Percentiles rank a stretch among this genome's conserved stretches.
phyloP scores from a whole-genome alignment of 2,797 vertebrate genomes.

The Sebastes trivittatus region DNA sequence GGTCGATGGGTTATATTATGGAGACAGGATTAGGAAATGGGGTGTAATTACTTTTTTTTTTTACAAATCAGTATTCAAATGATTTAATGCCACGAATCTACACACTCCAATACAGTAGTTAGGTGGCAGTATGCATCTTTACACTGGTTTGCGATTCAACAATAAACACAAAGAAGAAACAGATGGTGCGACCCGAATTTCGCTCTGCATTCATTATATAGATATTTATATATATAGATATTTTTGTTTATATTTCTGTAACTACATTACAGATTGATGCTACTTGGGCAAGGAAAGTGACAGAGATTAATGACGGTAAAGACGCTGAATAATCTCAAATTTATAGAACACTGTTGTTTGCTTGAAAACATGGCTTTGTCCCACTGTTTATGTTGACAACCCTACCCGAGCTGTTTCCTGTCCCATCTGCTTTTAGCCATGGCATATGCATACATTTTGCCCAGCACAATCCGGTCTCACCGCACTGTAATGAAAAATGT shows the following conservation, averaged over 20 bases:
- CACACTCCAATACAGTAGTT: background rate
- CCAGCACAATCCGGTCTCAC: background rate
- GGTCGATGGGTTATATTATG: background rate
- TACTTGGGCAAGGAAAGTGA: background rate
- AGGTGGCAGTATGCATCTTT: background rate
- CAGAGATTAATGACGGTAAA: background rate
- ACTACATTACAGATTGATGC: background rate
- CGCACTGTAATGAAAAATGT: background rate
- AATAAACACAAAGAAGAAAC: background rate
- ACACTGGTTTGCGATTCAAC: background rate
- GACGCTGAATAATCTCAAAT: background rate
- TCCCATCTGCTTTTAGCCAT: background rate
- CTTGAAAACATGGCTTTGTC: background rate
- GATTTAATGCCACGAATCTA: background rate
- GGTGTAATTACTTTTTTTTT: background rate
- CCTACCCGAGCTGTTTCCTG: background rate
- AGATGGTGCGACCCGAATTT: background rate
- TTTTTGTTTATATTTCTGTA: background rate
- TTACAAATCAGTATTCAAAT: background rate
- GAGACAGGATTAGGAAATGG: background rate
- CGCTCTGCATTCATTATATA: background rate
- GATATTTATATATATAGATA: no score
- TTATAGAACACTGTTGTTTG: background rate
- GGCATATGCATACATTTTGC: accelerated
- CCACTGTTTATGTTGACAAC: background rate